Conservation (phyloP, 2,797 vertebrate species). For the Etheostoma nigrum region DNA sequence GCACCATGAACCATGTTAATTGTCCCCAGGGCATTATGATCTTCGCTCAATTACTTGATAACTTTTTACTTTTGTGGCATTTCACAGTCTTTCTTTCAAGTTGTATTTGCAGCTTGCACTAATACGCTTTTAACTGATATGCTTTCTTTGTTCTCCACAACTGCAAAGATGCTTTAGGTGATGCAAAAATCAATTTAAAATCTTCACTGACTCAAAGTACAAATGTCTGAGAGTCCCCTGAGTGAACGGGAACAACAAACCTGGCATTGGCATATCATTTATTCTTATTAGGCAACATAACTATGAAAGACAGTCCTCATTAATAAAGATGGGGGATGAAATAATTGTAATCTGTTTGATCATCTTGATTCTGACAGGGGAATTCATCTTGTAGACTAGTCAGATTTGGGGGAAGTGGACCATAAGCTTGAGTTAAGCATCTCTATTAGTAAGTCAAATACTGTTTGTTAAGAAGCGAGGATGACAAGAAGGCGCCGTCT, state of each 20-base stretch:
- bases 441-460: slow-evolving; percentile 85
- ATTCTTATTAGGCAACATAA: slow-evolving; percentile 89
- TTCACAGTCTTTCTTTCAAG: slow-evolving; percentile 73
- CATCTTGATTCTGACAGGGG: slow-evolving; percentile 88
- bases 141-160: slow-evolving; percentile 70
- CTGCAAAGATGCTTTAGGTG: slow-evolving; percentile 63
- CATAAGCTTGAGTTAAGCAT: slow-evolving; percentile 88
- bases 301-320: slow-evolving; percentile 90
- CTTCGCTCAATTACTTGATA: slow-evolving; percentile 78
- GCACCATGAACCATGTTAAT: slow-evolving; percentile 83
- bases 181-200: slow-evolving; percentile 71
- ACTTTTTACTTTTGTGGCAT: slow-evolving; percentile 78
- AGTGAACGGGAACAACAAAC: slow-evolving; percentile 83
- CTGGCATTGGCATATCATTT: slow-evolving; percentile 86
- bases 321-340: slow-evolving; percentile 89
- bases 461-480: slow-evolving; percentile 56
- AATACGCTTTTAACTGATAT: slow-evolving; percentile 62
- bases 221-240: slow-evolving; percentile 73
- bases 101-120: slow-evolving; percentile 66
- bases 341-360: slow-evolving; percentile 92
- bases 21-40: slow-evolving; percentile 78
- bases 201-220: slow-evolving; percentile 71
- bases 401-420: slow-evolving; percentile 87
- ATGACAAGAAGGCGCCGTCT: slow-evolving; percentile 23
- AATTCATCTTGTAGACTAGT: slow-evolving; percentile 88